Conservation (phyloP, 2,113 vertebrate genomes). For the Colossoma macropomum region DNA sequence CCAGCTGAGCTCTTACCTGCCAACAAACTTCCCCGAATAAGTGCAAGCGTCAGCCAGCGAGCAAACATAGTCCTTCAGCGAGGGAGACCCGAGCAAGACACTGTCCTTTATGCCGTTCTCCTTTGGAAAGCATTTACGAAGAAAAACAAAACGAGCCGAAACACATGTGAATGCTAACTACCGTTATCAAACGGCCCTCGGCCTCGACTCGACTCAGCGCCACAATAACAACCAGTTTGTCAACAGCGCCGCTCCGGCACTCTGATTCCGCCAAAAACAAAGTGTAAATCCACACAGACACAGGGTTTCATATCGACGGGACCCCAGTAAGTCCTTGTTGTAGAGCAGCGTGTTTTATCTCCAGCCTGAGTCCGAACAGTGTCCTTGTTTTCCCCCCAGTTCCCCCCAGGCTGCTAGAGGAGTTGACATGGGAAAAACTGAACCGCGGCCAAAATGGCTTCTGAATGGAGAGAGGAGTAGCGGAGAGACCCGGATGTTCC, state of each 20-base stretch:
- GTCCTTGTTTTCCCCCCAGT: not conserved
- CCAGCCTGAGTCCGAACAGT: not conserved
- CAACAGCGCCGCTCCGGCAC: slow-evolving; percentile 1
- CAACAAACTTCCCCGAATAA: slow-evolving; percentile 88
- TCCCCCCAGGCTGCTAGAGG: slow-evolving; percentile 69
- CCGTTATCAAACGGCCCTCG: not conserved
- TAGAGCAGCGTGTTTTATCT: not conserved
- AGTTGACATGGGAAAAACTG: slow-evolving; percentile 76
- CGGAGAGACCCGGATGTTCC: slow-evolving; percentile 92
- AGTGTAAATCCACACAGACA: not conserved
- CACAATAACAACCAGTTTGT: slow-evolving; percentile 22
- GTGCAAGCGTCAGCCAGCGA: slow-evolving; percentile 87
- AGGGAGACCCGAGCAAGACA: slow-evolving; percentile 62
- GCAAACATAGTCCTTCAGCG: slow-evolving; percentile 83
- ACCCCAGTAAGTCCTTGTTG: not conserved
- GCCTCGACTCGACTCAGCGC: slow-evolving; percentile 6
- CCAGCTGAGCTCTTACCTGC: slow-evolving; percentile 78
- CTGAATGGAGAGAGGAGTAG: slow-evolving; percentile 79
- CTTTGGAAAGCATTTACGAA: slow-evolving; percentile 75
- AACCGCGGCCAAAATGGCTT: slow-evolving; percentile 86
- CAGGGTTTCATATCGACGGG: not conserved
- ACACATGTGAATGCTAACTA: slow-evolving; percentile 45
- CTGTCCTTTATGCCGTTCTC: slow-evolving; percentile 44
- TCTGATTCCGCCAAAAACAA: not conserved
- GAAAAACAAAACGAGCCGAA: slow-evolving; percentile 56